phyloP scores from a whole-genome alignment of 2,113 vertebrate genomes.

The Arenaria interpres region DNA sequence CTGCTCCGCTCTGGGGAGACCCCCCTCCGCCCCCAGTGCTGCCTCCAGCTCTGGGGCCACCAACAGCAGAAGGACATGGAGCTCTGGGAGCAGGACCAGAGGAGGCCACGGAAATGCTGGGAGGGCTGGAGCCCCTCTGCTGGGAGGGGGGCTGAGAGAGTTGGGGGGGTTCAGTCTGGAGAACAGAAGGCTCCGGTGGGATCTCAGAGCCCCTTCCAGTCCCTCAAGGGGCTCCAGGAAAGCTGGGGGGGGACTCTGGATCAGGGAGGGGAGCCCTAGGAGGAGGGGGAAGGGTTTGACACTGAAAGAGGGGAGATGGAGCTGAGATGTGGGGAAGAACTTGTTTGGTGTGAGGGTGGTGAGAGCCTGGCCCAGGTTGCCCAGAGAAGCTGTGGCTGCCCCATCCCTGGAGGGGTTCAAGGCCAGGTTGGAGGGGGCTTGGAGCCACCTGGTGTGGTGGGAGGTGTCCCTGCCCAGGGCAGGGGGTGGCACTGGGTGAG shows the following conservation, averaged over 20 bases:
- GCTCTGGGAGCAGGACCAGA: neutral
- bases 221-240: neutral
- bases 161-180: neutral
- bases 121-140: neutral
- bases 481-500: neutral
- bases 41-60: neutral
- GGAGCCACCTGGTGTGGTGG: neutral
- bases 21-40: neutral
- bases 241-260: neutral
- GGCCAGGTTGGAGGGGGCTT: too few species aligned
- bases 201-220: neutral
- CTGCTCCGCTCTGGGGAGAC: neutral
- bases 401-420: too few species aligned
- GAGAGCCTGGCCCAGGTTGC: neutral
- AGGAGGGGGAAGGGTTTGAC: neutral
- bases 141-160: neutral
- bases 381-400: neutral
- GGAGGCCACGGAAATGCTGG: neutral
- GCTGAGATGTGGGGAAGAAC: neutral
- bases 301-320: neutral
- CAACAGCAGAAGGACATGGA: neutral
- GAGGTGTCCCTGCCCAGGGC: neutral
- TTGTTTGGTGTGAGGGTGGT: neutral
- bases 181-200: neutral
- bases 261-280: neutral